Conservation (phyloP, 2,797 vertebrate species). For the Peromyscus eremicus region DNA sequence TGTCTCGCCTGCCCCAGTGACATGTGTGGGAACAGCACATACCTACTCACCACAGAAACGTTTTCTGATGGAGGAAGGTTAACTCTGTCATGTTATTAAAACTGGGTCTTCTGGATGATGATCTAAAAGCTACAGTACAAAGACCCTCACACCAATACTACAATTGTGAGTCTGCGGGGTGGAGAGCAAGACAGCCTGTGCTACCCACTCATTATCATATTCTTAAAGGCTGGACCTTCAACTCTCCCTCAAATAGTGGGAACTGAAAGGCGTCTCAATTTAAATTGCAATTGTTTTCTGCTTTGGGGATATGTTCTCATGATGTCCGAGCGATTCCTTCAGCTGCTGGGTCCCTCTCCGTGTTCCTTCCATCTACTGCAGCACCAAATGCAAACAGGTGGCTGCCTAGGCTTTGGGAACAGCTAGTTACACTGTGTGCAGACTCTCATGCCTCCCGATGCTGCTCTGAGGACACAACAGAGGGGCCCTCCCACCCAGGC, state of each 20-base stretch:
- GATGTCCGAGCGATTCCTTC: constrained; percentile 65
- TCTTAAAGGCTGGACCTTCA: background rate
- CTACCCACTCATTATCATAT: background rate
- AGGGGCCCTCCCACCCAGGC: constrained; percentile 22
- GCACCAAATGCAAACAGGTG: constrained; percentile 72
- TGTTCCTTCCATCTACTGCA: constrained; percentile 73
- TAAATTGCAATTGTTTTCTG: constrained; percentile 68
- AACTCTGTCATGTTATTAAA: background rate
- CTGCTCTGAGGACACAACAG: constrained; percentile 59
- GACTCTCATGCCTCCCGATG: constrained; percentile 40
- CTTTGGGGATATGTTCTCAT: constrained; percentile 71
- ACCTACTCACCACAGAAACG: background rate
- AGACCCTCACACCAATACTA: background rate
- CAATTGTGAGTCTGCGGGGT: background rate
- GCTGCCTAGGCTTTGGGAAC: constrained; percentile 68
- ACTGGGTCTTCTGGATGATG: background rate
- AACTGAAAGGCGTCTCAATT: constrained; percentile 57
- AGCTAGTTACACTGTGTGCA: constrained; percentile 59
- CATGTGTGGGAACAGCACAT: background rate
- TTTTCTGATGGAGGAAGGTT: background rate
- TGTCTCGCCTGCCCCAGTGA: background rate
- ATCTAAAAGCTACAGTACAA: background rate
- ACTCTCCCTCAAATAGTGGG: constrained; percentile 27
- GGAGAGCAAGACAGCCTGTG: background rate
- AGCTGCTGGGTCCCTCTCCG: constrained; percentile 69